Conservation (phyloP, 2,888 invertebrate genomes). For the Amiota minor region DNA sequence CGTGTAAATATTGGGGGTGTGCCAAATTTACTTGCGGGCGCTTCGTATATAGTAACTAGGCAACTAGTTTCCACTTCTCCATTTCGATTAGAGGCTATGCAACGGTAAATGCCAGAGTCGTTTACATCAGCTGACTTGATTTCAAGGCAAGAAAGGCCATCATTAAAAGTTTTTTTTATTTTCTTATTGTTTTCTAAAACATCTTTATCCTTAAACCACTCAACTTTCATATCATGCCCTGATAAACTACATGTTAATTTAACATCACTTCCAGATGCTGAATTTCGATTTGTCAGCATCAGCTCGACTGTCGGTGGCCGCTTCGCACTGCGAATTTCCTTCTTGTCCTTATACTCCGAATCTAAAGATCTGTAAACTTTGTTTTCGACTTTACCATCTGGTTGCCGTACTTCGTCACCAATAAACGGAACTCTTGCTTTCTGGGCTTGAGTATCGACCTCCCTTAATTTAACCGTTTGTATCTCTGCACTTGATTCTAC, state of each 20-base stretch:
- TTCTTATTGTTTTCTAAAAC: slow-evolving; percentile 70
- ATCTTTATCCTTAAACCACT: slow-evolving; percentile 84
- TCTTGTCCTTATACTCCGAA: slow-evolving; percentile 59
- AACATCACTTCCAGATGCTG: slow-evolving; percentile 82
- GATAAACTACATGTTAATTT: slow-evolving; percentile 86
- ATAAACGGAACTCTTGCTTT: neutral
- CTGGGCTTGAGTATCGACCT: slow-evolving; percentile 33
- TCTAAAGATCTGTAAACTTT: slow-evolving; percentile 50
- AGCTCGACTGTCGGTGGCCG: slow-evolving; percentile 74
- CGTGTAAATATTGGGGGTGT: slow-evolving; percentile 73
- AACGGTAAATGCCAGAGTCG: slow-evolving; percentile 87
- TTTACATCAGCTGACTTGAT: slow-evolving; percentile 79
- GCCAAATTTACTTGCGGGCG: slow-evolving; percentile 69
- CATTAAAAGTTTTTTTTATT: slow-evolving; percentile 75
- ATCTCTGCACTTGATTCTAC: neutral
- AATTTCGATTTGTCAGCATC: slow-evolving; percentile 83
- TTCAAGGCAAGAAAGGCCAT: slow-evolving; percentile 80
- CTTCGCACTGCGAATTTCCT: slow-evolving; percentile 62
- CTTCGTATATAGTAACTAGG: slow-evolving; percentile 72
- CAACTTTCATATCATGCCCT: slow-evolving; percentile 80
- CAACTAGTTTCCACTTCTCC: slow-evolving; percentile 73
- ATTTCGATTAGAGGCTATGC: slow-evolving; percentile 81
- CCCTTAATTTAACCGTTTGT: neutral
- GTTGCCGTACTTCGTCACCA: neutral
- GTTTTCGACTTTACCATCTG: neutral